These are phyloP conservation scores for Ecliptopera silaceata DNA, from an alignment of 2,888 invertebrate genomes.

Conservation along the genomic window DNA sequence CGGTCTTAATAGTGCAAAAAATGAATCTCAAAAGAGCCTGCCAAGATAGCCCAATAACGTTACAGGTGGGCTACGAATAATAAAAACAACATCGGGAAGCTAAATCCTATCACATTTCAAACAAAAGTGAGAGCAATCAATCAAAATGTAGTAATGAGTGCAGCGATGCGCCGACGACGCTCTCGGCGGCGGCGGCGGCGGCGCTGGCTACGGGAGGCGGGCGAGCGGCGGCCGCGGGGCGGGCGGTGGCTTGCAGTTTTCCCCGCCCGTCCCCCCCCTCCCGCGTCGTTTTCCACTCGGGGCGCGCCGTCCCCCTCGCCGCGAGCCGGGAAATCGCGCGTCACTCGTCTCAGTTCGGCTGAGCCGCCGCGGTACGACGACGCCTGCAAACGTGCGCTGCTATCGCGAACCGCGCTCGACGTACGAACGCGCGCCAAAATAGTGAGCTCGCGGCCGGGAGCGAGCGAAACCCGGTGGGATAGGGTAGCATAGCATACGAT, in stretches of 20 bases:
- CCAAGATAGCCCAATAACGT: neutral
- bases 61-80: neutral
- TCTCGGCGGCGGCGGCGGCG: constrained; percentile 29
- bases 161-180: constrained; percentile 19
- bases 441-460: constrained; percentile 78
- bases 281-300: constrained; percentile 77
- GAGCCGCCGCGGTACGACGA: constrained; percentile 75
- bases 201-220: constrained; percentile 40
- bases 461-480: constrained; percentile 54
- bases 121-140: constrained; percentile 22
- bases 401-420: constrained; percentile 59
- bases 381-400: constrained; percentile 65
- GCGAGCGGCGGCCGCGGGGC: constrained; percentile 47
- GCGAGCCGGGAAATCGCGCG: constrained; percentile 77
- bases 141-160: constrained; percentile 32
- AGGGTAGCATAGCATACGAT: too few relatives aligned
- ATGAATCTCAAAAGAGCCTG: neutral
- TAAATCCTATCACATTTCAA: neutral
- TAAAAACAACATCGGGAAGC: neutral
- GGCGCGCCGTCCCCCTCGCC: constrained; percentile 74
- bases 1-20: neutral
- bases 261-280: constrained; percentile 72
- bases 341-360: constrained; percentile 75
- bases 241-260: constrained; percentile 69
- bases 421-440: constrained; percentile 66